Evolutionary conservation across 2,797 vertebrate genomes (phyloP).

Genomic region (Anguilla obscura): DNA sequence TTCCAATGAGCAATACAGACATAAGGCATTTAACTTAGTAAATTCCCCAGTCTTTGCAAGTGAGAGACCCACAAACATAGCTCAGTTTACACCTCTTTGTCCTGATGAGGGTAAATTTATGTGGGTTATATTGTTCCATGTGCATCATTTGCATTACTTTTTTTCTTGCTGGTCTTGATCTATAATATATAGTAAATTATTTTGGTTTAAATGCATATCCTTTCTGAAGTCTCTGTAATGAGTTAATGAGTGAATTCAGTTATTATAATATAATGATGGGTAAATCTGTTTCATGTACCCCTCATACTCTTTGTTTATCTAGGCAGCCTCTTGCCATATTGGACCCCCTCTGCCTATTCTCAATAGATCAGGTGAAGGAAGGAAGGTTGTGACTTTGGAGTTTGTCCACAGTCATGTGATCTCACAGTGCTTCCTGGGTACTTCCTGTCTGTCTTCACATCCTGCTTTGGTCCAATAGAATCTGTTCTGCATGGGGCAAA

Average conservation of each 20-base stretch:
- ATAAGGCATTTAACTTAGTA: background rate
- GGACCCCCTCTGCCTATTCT: too few relatives aligned
- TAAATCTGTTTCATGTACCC: background rate
- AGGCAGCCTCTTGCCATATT: too few relatives aligned
- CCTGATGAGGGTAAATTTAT: background rate
- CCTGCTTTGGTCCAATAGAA: constrained; percentile 77
- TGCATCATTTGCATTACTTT: background rate
- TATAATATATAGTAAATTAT: background rate
- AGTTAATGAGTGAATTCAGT: background rate
- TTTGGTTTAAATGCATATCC: background rate
- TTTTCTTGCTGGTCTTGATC: too few relatives aligned
- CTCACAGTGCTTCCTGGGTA: constrained; percentile 75
- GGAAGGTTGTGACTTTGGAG: too few relatives aligned
- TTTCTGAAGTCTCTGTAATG: background rate
- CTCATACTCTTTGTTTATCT: too few relatives aligned
- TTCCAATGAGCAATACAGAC: background rate
- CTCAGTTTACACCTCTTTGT: background rate
- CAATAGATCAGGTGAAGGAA: too few relatives aligned
- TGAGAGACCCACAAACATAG: background rate
- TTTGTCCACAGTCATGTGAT: constrained; percentile 44
- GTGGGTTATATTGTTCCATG: background rate
- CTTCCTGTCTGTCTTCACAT: constrained; percentile 83
- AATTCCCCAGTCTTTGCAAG: background rate
- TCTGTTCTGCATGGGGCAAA: background rate
- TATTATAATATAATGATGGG: background rate